Evolutionary conservation across 2,888 invertebrate species (phyloP).

Genomic region (Drosophila sordidapex): DNA sequence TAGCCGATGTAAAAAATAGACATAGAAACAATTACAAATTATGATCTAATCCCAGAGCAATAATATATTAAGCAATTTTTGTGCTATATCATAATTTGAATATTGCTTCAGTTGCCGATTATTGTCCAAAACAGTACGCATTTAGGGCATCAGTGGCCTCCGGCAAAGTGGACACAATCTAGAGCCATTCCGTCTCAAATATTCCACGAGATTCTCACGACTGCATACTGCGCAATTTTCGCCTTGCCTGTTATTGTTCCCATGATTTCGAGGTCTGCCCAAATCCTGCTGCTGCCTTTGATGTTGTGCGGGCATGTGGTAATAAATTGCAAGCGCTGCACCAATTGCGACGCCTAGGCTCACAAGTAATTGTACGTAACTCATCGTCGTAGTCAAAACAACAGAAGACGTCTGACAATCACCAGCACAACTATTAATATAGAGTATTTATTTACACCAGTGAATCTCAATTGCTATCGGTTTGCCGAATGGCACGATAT

Average conservation of each 20-base stretch:
- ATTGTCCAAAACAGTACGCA: too few relatives aligned
- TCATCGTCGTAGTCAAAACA: conserved; percentile 34
- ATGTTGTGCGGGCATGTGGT: conserved; percentile 53
- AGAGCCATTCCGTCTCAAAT: too few relatives aligned
- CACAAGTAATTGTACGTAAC: conserved; percentile 4
- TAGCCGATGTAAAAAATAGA: too few relatives aligned
- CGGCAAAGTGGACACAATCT: too few relatives aligned
- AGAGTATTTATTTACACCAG: too few relatives aligned
- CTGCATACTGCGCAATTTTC: too few relatives aligned
- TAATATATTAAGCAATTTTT: too few relatives aligned
- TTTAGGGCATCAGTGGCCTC: rapidly evolving
- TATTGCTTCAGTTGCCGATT: too few relatives aligned
- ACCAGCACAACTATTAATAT: neutral
- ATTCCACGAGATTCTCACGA: too few relatives aligned
- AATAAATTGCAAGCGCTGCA: conserved; percentile 22
- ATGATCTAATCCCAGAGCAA: too few relatives aligned
- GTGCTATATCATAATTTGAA: too few relatives aligned
- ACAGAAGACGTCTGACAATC: neutral
- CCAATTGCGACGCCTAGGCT: conserved; percentile 35
- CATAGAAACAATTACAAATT: too few relatives aligned
- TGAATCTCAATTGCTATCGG: neutral
- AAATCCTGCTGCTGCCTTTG: neutral
- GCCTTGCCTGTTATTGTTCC: conserved; percentile 17
- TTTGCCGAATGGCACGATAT: neutral
- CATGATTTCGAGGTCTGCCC: neutral